Conservation (phyloP, 2,888 invertebrate genomes). For the Heliconius charithonia region DNA sequence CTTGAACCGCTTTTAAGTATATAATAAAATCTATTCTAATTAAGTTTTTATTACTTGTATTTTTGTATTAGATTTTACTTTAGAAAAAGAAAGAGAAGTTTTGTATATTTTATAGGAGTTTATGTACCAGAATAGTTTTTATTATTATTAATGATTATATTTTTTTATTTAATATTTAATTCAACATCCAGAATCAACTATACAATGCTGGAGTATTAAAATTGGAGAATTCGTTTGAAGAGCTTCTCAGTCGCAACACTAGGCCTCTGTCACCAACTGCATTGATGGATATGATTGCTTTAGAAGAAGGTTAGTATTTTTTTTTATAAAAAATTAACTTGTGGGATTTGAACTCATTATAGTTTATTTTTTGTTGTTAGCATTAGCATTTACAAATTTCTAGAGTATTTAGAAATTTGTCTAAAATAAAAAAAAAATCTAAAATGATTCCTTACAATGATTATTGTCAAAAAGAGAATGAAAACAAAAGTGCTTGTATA, state of each 20-base stretch:
- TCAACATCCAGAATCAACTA: slow-evolving; percentile 84
- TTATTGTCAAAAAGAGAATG: too few species aligned
- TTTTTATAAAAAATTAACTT: background rate
- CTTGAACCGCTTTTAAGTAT: too few species aligned
- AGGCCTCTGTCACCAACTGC: slow-evolving; percentile 93
- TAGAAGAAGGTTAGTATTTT: slow-evolving; percentile 88
- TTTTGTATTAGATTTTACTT: too few species aligned
- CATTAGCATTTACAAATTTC: too few species aligned
- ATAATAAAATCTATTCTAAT: too few species aligned
- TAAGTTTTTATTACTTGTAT: too few species aligned
- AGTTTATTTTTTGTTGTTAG: background rate
- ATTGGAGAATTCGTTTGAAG: slow-evolving; percentile 94
- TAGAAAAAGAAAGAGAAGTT: too few species aligned
- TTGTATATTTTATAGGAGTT: too few species aligned
- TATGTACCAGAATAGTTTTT: background rate
- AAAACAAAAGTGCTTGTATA: too few species aligned
- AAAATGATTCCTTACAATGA: too few species aligned
- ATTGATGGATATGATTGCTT: slow-evolving; percentile 93
- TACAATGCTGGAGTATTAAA: slow-evolving; percentile 93
- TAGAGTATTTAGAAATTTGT: too few species aligned
- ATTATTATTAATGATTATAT: background rate
- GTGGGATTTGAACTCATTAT: background rate
- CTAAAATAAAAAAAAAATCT: too few species aligned
- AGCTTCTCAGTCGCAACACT: slow-evolving; percentile 92
- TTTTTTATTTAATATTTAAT: background rate